These are phyloP conservation scores for Seira musarum DNA, from an alignment of 2,888 invertebrate genomes.

Conservation along the genomic window DNA sequence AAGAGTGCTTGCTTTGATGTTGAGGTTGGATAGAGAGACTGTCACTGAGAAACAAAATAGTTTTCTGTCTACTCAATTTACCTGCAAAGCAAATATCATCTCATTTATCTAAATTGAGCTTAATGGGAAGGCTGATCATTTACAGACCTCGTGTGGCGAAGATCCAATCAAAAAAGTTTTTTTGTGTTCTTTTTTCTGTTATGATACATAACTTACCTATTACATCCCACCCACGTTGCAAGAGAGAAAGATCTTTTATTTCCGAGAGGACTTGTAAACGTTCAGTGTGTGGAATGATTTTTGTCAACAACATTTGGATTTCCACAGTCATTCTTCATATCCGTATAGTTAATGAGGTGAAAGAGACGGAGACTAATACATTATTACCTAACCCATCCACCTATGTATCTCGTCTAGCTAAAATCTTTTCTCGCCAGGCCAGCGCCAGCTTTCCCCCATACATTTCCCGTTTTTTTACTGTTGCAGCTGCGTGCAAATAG, in stretches of 20 bases:
- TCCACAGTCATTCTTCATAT: constrained; percentile 45
- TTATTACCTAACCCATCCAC: no score
- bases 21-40: not conserved
- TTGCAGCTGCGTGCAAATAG: constrained; percentile 35
- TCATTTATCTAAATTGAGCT: constrained; percentile 40
- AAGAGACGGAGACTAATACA: constrained; percentile 23
- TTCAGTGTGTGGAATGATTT: constrained; percentile 38
- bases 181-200: no score
- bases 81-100: not conserved
- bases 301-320: constrained; percentile 41
- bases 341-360: constrained; percentile 46
- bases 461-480: not conserved
- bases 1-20: not conserved
- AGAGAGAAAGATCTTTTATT: no score
- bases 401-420: no score
- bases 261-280: no score
- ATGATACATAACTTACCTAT: no score
- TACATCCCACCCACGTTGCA: no score
- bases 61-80: not conserved
- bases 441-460: no score
- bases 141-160: not conserved
- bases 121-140: constrained; percentile 41
- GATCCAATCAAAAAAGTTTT: not conserved
- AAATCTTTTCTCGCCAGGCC: no score
- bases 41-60: not conserved